Conservation (phyloP, 2,113 vertebrate genomes). For the Hippolais icterina region DNA sequence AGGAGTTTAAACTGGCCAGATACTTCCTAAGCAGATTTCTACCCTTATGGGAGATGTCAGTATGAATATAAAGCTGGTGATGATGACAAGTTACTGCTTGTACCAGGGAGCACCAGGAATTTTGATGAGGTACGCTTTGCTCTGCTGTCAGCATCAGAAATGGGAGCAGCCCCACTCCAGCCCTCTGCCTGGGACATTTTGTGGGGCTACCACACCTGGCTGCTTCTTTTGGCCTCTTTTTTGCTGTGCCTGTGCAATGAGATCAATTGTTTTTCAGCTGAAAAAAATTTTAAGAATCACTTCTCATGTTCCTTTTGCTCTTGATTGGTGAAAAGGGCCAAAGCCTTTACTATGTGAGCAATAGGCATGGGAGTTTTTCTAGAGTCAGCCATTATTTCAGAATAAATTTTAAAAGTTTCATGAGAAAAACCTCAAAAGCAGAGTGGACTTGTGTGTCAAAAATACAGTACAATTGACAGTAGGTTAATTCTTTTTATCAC, state of each 20-base stretch:
- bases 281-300: background rate
- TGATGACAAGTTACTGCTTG: background rate
- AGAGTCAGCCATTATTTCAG: background rate
- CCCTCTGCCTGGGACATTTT: background rate
- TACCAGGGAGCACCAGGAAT: background rate
- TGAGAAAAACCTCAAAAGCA: background rate
- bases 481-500: background rate
- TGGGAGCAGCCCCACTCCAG: background rate
- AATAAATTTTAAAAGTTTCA: background rate
- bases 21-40: background rate
- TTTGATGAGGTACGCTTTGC: fast-evolving
- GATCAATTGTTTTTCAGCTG: background rate
- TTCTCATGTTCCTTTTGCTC: background rate
- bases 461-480: background rate
- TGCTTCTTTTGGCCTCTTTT: background rate
- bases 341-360: background rate
- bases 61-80: background rate
- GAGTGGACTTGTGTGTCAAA: background rate
- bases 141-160: background rate
- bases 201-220: background rate
- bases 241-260: background rate
- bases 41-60: background rate
- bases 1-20: background rate
- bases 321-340: background rate
- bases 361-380: background rate